These are phyloP conservation scores for Lycocerus yunnanus DNA, from an alignment of 2,888 invertebrate species.

Conservation along the genomic window DNA sequence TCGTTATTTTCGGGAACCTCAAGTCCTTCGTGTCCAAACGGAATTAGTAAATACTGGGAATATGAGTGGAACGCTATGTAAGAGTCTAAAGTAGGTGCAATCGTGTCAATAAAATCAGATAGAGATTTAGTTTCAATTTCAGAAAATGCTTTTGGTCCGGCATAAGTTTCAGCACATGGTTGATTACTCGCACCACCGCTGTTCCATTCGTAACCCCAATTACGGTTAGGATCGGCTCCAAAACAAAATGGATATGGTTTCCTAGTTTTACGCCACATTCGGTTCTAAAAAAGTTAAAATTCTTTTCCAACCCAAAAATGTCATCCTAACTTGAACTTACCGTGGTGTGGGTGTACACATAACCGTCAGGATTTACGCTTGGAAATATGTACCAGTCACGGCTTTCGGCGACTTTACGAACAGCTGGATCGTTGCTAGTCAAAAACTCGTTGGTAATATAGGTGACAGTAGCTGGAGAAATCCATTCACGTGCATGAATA, in stretches of 20 bases:
- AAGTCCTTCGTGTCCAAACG: constrained; percentile 54
- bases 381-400: constrained; percentile 79
- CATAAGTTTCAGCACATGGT: constrained; percentile 67
- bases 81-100: constrained; percentile 45
- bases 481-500: constrained; percentile 54
- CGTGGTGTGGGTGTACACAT: constrained; percentile 64
- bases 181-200: background rate
- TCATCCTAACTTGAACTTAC: constrained; percentile 56
- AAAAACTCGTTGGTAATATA: constrained; percentile 70
- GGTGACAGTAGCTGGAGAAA: constrained; percentile 46
- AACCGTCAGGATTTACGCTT: constrained; percentile 75
- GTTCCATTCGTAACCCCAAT: background rate
- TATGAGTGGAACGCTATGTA: constrained; percentile 75
- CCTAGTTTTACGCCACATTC: constrained; percentile 74
- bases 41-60: constrained; percentile 67
- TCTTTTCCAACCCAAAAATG: background rate
- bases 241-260: constrained; percentile 58
- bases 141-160: constrained; percentile 71
- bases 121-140: constrained; percentile 67
- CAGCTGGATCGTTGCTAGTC: constrained; percentile 61
- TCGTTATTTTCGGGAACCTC: background rate
- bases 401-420: constrained; percentile 63
- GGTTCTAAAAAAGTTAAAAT: constrained; percentile 54
- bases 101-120: constrained; percentile 59
- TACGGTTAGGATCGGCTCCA: constrained; percentile 65